Evolutionary conservation across 2,888 invertebrate genomes (phyloP), one percentile per base, ranked within the genome.

Genomic region (Drosophila leonis): DNA sequence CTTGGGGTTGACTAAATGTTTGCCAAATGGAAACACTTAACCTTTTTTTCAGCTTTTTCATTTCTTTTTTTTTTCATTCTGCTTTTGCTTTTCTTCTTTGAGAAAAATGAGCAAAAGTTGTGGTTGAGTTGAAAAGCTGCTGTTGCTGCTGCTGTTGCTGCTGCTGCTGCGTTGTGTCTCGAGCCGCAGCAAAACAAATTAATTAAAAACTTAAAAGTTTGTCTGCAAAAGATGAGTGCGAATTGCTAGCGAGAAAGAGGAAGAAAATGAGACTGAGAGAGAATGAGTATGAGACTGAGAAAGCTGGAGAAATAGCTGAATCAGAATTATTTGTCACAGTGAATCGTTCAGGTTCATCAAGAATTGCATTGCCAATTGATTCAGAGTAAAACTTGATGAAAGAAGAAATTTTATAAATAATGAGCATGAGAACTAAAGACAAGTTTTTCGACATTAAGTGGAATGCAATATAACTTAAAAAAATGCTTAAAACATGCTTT

Each of bases 11-110:
- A 74, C 87, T 88, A 84, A 84, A 84, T 84, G 84, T 79, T 84
- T 84, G 87, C 87, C 84, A 88, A 84, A 84, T 84, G 87, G 89
- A 84, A 88, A 87, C 84, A 84, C 89, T 84, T 84, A 84, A 84
- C 89, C 84, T 87, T 88, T 88, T 88, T 88, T 83, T 62, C 51
- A 56, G 56, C 42, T 42, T 55, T 33, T 54, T 35, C 51, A 42
- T 52, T 44, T 44, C 24, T 24, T 31, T 33, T 46, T 52, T 20
- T 27, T 57, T 46, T 49, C 4, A 24, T 24, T 18, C 2, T 44
- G 13, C 52, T 41, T 64, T 59, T 61, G 52, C 35, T 18, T 65
- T 33, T 54, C 61, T 70, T 68, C 62, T 68, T 54, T 51, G 61
- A 74, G 86, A 71, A 75, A 78, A 88, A 81, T 78, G 83, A 73